phyloP scores from a whole-genome alignment of 2,113 vertebrate genomes.

The Odontophorus gujanensis region DNA sequence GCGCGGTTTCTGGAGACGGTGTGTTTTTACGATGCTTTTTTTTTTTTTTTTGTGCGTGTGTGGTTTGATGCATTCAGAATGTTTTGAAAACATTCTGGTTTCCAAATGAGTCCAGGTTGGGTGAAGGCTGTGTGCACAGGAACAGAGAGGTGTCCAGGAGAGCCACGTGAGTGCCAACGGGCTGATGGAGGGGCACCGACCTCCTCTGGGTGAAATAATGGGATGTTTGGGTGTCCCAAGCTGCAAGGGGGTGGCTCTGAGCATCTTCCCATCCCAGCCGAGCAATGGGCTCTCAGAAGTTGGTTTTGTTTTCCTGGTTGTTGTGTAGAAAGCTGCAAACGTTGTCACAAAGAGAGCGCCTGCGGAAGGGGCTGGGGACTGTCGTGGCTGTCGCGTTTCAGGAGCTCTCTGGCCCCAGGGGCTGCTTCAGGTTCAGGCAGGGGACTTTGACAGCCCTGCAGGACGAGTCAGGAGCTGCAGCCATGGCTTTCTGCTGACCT shows the following conservation, averaged over 20 bases:
- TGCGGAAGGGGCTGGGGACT: neutral
- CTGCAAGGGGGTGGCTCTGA: neutral
- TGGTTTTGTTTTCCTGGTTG: neutral
- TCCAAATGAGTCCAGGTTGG: neutral
- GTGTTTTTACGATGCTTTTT: neutral
- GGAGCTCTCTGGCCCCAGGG: neutral
- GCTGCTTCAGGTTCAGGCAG: neutral
- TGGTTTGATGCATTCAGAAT: neutral
- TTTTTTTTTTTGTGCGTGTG: neutral
- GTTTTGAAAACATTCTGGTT: neutral
- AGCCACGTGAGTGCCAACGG: neutral
- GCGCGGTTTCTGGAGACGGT: neutral
- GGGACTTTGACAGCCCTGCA: neutral
- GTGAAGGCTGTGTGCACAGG: neutral
- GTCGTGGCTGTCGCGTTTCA: neutral
- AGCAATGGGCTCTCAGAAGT: neutral
- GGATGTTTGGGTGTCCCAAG: accelerated
- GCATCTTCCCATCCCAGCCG: neutral
- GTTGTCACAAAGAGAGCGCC: too few species aligned
- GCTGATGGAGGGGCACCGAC: neutral
- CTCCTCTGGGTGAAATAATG: neutral
- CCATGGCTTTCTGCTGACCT: neutral
- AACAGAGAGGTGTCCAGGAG: neutral
- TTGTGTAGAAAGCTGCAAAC: too few species aligned
- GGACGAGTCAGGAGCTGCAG: neutral